Percentiles rank a stretch among this genome's conserved stretches.
Evolutionary conservation across 2,797 vertebrate species (phyloP).

Genomic region (Strix occidentalis): DNA sequence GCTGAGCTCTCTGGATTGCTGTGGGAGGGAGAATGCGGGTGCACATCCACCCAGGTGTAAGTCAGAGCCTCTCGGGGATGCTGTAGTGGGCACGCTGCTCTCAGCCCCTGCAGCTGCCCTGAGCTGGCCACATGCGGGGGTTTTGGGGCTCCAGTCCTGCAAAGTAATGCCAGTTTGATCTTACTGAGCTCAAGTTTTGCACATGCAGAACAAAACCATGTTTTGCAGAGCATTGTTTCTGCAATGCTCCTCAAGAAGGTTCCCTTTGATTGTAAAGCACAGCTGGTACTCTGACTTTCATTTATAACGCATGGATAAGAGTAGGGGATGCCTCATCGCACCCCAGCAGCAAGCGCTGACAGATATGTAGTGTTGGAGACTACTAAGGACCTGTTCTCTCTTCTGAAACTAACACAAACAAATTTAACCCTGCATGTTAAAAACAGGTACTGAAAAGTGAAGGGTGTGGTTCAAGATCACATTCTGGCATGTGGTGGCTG

Average conservation of each 20-base stretch:
- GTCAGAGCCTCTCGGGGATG: not conserved
- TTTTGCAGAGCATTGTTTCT: not conserved
- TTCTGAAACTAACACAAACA: not conserved
- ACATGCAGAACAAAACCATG: accelerated
- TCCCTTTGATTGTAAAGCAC: not conserved
- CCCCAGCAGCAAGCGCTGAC: not conserved
- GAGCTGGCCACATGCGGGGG: not conserved
- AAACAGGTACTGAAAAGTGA: not conserved
- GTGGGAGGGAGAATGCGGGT: not conserved
- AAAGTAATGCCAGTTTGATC: not conserved
- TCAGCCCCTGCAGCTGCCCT: not conserved
- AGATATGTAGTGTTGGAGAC: not conserved
- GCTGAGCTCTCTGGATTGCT: not conserved
- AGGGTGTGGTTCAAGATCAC: accelerated
- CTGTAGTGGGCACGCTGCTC: accelerated
- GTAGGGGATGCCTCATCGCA: not conserved
- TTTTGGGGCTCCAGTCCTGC: not conserved
- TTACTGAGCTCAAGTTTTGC: not conserved
- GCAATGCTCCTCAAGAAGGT: not conserved
- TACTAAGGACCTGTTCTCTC: not conserved
- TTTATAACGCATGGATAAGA: not conserved
- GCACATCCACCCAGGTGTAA: not conserved
- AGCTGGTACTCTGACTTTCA: not conserved
- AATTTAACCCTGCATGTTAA: not conserved
- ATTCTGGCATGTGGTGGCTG: not conserved